Percentiles rank a stretch among this genome's conserved stretches.
These are phyloP conservation scores for Sitta europaea DNA, from an alignment of 2,113 vertebrate species.

Conservation along the genomic window DNA sequence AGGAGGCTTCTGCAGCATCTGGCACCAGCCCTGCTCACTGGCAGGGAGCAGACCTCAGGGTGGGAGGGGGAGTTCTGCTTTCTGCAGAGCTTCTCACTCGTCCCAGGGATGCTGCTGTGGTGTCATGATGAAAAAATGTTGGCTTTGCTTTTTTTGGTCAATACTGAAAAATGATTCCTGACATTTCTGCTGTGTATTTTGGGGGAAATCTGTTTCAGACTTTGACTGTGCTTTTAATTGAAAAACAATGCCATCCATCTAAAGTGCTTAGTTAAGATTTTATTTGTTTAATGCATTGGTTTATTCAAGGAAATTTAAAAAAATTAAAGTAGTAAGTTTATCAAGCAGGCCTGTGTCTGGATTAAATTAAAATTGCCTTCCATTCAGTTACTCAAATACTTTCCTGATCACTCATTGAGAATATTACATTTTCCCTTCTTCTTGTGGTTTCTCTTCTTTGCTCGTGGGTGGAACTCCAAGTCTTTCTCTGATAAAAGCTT, in stretches of 20 bases:
- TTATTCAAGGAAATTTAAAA: neutral
- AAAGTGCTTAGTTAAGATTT: neutral
- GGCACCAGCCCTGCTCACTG: neutral
- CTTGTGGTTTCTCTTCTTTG: conserved; percentile 14
- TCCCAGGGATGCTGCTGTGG: neutral
- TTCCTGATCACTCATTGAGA: conserved; percentile 40
- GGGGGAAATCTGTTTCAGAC: neutral
- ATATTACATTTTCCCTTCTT: neutral
- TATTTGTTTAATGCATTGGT: neutral
- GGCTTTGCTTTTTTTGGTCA: conserved; percentile 27
- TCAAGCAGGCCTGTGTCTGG: conserved; percentile 23
- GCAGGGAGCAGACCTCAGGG: neutral
- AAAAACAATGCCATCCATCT: neutral
- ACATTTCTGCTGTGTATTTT: neutral
- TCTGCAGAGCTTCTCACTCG: neutral
- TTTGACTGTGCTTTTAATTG: neutral
- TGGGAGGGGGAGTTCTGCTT: neutral
- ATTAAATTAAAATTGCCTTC: conserved; percentile 40
- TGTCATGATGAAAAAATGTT: conserved; percentile 51
- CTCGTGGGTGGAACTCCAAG: neutral
- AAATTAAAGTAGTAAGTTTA: neutral
- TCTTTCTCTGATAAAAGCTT: conserved; percentile 13
- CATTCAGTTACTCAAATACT: conserved; percentile 44
- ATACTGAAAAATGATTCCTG: neutral
- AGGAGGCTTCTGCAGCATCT: neutral